These are phyloP conservation scores for Parnassius apollo DNA, from an alignment of 2,888 invertebrate genomes.

Conservation along the genomic window DNA sequence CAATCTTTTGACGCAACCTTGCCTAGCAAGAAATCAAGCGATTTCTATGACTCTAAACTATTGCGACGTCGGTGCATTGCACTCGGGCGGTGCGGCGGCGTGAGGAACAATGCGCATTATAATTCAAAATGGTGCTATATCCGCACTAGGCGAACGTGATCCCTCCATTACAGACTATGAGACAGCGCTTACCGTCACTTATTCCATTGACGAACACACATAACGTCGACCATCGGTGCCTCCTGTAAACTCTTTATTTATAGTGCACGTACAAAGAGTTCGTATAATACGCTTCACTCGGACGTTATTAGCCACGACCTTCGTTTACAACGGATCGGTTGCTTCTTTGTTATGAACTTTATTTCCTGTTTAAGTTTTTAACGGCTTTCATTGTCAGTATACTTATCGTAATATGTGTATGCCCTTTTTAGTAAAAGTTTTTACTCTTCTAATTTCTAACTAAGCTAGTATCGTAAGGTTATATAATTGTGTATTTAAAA, in stretches of 20 bases:
- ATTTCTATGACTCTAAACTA: constrained; percentile 71
- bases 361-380: constrained; percentile 26
- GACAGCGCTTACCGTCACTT: constrained; percentile 34
- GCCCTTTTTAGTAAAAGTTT: too few species aligned
- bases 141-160: constrained; percentile 71
- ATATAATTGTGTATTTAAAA: too few species aligned
- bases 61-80: constrained; percentile 63
- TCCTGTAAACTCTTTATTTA: constrained; percentile 4
- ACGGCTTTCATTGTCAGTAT: constrained; percentile 20
- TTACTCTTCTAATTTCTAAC: too few species aligned
- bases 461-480: too few species aligned
- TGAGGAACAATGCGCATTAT: constrained; percentile 77
- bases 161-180: constrained; percentile 27
- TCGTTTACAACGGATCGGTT: constrained; percentile 9
- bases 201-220: constrained; percentile 45
- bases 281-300: not conserved
- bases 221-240: constrained; percentile 26
- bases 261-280: constrained; percentile 11
- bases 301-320: constrained; percentile 11
- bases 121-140: constrained; percentile 77
- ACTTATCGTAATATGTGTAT: not conserved
- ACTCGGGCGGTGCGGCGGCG: constrained; percentile 62
- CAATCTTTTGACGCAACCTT: not conserved
- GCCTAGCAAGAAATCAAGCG: constrained; percentile 19
- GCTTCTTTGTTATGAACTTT: constrained; percentile 22